These are phyloP conservation scores for Darevskia mixta DNA, from an alignment of 2,797 vertebrate species.

Conservation along the genomic window DNA sequence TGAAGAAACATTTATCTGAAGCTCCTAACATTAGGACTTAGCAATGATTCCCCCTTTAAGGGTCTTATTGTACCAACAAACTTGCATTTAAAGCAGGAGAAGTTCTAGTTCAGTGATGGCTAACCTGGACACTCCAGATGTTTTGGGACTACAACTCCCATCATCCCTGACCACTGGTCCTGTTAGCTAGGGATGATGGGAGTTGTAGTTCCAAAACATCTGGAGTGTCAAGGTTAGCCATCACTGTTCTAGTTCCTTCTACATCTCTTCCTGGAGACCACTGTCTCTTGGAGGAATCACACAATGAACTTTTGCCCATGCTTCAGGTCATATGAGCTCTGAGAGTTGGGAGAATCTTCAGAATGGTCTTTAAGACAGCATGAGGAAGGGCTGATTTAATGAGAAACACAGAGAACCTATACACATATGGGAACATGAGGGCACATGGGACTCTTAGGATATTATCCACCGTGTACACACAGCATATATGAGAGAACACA, in stretches of 20 bases:
- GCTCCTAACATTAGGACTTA: too few relatives aligned
- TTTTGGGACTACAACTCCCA: too few relatives aligned
- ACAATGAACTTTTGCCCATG: background rate
- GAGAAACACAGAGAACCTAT: background rate
- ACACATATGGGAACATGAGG: background rate
- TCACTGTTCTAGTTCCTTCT: too few relatives aligned
- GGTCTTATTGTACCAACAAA: too few relatives aligned
- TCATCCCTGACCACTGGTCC: too few relatives aligned
- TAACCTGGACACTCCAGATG: too few relatives aligned
- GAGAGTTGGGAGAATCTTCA: background rate
- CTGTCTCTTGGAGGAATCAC: background rate
- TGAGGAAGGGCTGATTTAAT: background rate
- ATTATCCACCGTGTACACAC: background rate
- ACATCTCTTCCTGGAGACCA: too few relatives aligned
- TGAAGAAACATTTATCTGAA: background rate
- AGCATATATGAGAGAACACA: background rate
- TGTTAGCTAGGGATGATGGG: too few relatives aligned
- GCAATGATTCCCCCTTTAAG: background rate
- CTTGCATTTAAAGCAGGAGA: too few relatives aligned
- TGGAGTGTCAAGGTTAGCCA: too few relatives aligned
- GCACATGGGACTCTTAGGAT: background rate
- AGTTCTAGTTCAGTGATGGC: too few relatives aligned
- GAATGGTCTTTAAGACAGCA: background rate
- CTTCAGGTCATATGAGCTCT: background rate
- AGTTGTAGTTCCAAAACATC: too few relatives aligned